Conservation (phyloP, 1,140 invertebrate genomes). For the Pantala flavescens region DNA sequence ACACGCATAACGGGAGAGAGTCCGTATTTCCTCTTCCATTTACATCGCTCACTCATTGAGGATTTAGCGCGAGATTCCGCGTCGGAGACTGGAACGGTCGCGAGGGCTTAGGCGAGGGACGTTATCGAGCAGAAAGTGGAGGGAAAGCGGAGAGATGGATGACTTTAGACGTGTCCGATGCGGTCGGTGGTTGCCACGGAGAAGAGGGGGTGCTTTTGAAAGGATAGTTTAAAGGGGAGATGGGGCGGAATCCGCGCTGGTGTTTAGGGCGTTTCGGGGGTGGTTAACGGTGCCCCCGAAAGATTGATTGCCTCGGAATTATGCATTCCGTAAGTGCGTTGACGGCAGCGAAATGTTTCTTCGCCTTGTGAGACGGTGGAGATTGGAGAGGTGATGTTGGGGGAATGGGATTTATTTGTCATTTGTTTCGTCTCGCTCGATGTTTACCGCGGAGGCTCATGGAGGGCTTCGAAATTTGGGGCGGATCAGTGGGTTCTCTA, state of each 20-base stretch:
- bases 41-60: background rate
- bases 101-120: background rate
- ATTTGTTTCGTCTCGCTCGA: background rate
- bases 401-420: background rate
- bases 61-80: background rate
- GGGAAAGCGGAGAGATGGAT: background rate
- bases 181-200: background rate
- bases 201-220: background rate
- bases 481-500: background rate
- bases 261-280: background rate
- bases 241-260: background rate
- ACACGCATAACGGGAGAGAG: background rate
- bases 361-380: background rate
- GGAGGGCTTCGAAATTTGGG: background rate
- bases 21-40: background rate
- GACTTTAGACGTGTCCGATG: background rate
- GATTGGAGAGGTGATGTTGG: background rate
- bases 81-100: background rate
- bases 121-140: background rate
- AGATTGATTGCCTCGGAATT: background rate
- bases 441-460: background rate
- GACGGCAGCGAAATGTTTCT: background rate
- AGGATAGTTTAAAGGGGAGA: background rate
- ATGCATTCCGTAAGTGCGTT: slow-evolving; percentile 1
- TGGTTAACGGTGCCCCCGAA: background rate